Conservation (phyloP, 2,113 vertebrate species). For the Clinocottus analis region DNA sequence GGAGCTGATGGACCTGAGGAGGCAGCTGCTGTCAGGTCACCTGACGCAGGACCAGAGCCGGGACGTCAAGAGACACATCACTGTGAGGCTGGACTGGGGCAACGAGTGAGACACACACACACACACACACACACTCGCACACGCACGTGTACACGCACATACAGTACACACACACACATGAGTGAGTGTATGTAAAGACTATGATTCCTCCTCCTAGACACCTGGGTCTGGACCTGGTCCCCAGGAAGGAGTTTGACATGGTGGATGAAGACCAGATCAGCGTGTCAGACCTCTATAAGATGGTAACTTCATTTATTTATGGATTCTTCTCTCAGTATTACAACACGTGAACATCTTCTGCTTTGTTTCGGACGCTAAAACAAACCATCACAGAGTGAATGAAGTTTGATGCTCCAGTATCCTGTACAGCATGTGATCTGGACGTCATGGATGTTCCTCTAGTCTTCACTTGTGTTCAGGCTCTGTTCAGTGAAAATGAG, state of each 20-base stretch:
- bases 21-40: conserved; percentile 95
- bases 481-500: too few species aligned
- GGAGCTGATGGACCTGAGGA: conserved; percentile 95
- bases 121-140: conserved; percentile 8
- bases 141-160: background rate
- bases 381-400: too few species aligned
- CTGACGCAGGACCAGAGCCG: conserved; percentile 96
- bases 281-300: conserved; percentile 98
- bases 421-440: too few species aligned
- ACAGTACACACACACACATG: background rate
- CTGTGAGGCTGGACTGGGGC: conserved; percentile 97
- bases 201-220: conserved; percentile 81
- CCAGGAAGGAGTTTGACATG: conserved; percentile 97
- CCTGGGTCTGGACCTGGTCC: conserved; percentile 95
- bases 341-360: too few species aligned
- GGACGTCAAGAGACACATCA: conserved; percentile 96
- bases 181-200: background rate
- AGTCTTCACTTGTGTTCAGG: too few species aligned
- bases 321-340: too few species aligned
- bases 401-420: too few species aligned
- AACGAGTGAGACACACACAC: conserved; percentile 90
- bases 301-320: conserved; percentile 85
- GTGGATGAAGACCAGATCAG: conserved; percentile 98
- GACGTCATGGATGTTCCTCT: too few species aligned
- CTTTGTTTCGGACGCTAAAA: too few species aligned